These are phyloP conservation scores for Oscheius sp. DNA, from an alignment of 2,888 invertebrate genomes.

Conservation along the genomic window DNA sequence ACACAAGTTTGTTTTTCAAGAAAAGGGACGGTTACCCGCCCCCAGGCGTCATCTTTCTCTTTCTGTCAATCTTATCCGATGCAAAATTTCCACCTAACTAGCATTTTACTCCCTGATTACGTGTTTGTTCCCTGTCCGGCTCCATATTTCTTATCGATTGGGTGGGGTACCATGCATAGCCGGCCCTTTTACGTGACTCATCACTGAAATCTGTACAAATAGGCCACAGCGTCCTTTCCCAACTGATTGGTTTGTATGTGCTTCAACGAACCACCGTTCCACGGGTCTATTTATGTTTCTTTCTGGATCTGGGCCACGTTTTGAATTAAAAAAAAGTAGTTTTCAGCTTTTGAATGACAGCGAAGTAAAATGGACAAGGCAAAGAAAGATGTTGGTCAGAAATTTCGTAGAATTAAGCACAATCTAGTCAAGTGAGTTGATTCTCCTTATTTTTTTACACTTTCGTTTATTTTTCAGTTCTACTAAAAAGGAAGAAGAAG, in stretches of 20 bases:
- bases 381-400: constrained; percentile 40
- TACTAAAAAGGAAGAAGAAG: constrained; percentile 45
- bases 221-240: constrained; percentile 3
- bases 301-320: background rate
- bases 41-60: background rate
- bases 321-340: background rate
- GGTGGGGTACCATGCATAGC: constrained; percentile 20
- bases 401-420: constrained; percentile 37
- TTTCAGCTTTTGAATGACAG: constrained; percentile 14
- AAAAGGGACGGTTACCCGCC: too few relatives aligned
- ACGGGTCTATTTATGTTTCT: background rate
- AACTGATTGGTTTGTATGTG: constrained; percentile 23
- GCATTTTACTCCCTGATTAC: too few relatives aligned
- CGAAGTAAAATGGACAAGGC: constrained; percentile 36
- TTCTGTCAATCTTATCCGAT: background rate
- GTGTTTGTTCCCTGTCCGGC: too few relatives aligned
- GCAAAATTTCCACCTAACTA: too few relatives aligned
- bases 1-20: too few relatives aligned
- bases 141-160: constrained; percentile 32
- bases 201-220: constrained; percentile 36
- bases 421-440: constrained; percentile 35
- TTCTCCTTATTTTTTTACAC: background rate
- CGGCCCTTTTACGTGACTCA: constrained; percentile 21
- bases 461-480: constrained; percentile 31
- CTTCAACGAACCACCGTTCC: background rate